Evolutionary conservation across 2,113 vertebrate species (phyloP), one percentile per base, ranked within the genome.

Genomic region (Hypanus sabinus): DNA sequence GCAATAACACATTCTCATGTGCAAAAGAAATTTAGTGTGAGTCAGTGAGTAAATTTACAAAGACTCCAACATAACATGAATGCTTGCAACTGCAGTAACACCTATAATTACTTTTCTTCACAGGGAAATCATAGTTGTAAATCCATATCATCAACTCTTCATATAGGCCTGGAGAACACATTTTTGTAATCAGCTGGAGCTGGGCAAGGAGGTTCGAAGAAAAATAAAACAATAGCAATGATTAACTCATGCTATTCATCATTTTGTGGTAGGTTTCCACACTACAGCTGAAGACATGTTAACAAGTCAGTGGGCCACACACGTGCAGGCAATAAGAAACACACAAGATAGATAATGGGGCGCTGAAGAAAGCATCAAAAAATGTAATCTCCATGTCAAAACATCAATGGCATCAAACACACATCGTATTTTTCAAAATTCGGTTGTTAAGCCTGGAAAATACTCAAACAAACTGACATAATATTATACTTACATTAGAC

Each of bases 401-500:
- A 24, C 65, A 71, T 2, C 62, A 70, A 36, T 27, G 20, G 68
- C 27, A 70, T 70, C 36, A 46, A 65, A 10, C 12, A 9, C 85
- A 65, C 14, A 46, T 20, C 73, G 11, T 46, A 55, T 93, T 55
- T 81, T 55, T 73, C 38, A 93, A 91, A 70, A 70, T 18, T 70
- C 12, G 70, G 62, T 36, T 75, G 27, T 93, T 75, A 73, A 55
- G 33, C 36, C 18, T 60, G n/a, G 91, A 73, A 55, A 36, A 22
- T 16, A 36, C 27, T 75, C 30, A 93, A 57, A 16, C 36, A 75
- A 73, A 73, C 94, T 94, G 94, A 73, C 93, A 95, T 95, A 95
- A 95, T 96, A 98, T 24, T 73, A 30, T 93, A 93, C 98, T 96
- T 98, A 98, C 97, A 96, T 95, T 94, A 98, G 97, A 96, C 98